Evolutionary conservation across 2,797 vertebrate species (phyloP).

Genomic region (Pseudomugil gertrudae): DNA sequence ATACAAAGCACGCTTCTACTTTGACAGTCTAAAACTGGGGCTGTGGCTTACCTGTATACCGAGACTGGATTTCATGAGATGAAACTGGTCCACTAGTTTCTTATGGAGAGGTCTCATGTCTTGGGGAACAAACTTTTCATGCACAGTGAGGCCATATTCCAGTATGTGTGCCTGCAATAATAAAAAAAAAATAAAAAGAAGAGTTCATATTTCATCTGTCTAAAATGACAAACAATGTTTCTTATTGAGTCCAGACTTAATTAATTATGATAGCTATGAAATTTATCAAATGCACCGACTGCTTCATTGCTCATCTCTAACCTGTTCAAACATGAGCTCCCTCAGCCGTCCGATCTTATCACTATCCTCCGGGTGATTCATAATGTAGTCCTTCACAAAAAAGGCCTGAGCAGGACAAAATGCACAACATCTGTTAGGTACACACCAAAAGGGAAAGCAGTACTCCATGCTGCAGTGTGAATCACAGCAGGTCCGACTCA

Average conservation of each 20-base stretch:
- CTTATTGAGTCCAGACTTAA: neutral
- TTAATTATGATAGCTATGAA: too few species aligned
- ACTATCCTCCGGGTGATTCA: conserved; percentile 96
- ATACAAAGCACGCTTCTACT: neutral
- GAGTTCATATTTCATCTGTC: neutral
- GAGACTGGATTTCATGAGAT: conserved; percentile 97
- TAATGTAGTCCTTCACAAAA: conserved; percentile 95
- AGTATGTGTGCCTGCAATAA: conserved; percentile 91
- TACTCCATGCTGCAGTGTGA: conserved; percentile 32
- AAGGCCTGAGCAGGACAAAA: conserved; percentile 87
- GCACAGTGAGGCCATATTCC: conserved; percentile 94
- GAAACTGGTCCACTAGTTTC: conserved; percentile 98
- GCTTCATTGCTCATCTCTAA: conserved; percentile 64
- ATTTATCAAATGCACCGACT: neutral
- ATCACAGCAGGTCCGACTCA: conserved; percentile 57
- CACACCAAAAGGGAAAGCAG: conserved; percentile 37
- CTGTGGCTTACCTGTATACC: conserved; percentile 90
- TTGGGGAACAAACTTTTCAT: conserved; percentile 97
- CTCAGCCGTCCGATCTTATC: conserved; percentile 96
- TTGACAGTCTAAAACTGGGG: neutral
- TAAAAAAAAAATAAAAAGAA: neutral
- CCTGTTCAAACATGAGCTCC: conserved; percentile 99
- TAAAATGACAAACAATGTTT: neutral
- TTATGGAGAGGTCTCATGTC: conserved; percentile 98
- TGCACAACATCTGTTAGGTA: conserved; percentile 62